Base-by-base conservation (phyloP, 2,797 vertebrate genomes). In the Onychomys leucogaster region DNA sequence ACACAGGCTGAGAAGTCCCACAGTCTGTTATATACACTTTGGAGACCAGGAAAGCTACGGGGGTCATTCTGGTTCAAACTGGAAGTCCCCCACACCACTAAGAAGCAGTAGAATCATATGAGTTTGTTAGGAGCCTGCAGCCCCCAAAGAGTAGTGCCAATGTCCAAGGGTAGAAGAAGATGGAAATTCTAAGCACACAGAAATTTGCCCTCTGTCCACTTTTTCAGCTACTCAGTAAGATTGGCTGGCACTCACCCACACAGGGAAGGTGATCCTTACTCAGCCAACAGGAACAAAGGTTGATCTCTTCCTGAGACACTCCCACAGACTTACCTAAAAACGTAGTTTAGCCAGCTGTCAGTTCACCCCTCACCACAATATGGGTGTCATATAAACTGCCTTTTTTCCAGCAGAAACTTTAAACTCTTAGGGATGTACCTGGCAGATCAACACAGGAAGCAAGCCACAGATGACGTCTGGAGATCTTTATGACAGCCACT, bases 231-330 rank as follows among this genome's bases (percentile, higher is more conserved):
- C 7, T 82, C 34, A 2, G 3, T 17, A 34, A 2, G 19, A 49
- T 16, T 75, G 13, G 0, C 16, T 46, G 25, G 12, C 63, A 29
- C 19, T 69, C 32, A 69, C 5, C 9, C 37, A 81, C 37, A 4
- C 10, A 13, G 1, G 59, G 25, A 76, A 0, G 13, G 55, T 2
- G 4, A 29, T 43, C 34, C 21, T 41, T 5, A 43, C 14, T 52
- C 29, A 55, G 27, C 46, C 55, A 55, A 13, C 32, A n/a, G 29
- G 55, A 61, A 27, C 29, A 57, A 67, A 90, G 25, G 37, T 76
- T 65, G 10, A 34, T 87, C 65, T 90, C 46, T 91, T 96, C 37
- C 37, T 27, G 85, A 89, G 69, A 85, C 19, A 27, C 4, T 34
- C 37, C 29, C 52, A 52, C 27, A 78, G 71, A 89, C 1, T 1